Evolutionary conservation across 2,797 vertebrate species (phyloP).

Genomic region (Sebastes hubbsi): DNA sequence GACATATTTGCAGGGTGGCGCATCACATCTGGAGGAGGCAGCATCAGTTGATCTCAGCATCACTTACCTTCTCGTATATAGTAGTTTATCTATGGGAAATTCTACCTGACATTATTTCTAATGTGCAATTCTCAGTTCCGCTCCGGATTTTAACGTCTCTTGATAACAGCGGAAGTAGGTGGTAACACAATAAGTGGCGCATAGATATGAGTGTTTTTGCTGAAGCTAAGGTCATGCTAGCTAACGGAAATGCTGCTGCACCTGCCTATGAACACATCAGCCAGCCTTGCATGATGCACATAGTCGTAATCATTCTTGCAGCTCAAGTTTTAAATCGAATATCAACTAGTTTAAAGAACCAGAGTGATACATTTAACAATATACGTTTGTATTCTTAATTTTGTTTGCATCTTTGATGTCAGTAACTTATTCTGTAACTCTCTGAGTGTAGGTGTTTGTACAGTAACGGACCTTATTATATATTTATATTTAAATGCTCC

Average conservation of each 20-base stretch:
- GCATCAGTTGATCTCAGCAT: conserved; percentile 56
- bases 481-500: not conserved
- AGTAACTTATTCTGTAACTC: not conserved
- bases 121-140: conserved; percentile 38
- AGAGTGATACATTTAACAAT: not conserved
- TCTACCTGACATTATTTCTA: conserved; percentile 16
- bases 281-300: not conserved
- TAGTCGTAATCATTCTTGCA: not conserved
- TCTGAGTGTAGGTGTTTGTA: not conserved
- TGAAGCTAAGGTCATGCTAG: conserved; percentile 80
- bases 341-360: not conserved
- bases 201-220: not conserved
- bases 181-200: not conserved
- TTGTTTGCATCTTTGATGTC: not conserved
- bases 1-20: conserved; percentile 36
- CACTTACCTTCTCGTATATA: not conserved
- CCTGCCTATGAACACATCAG: conserved; percentile 35
- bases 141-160: conserved; percentile 46
- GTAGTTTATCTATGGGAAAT: not conserved
- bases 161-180: conserved; percentile 42
- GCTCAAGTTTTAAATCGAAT: not conserved
- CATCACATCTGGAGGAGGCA: conserved; percentile 55
- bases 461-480: not conserved
- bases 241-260: conserved; percentile 68
- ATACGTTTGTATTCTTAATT: not conserved